Base-by-base conservation (phyloP, 2,113 vertebrate genomes). In the Lota lota region DNA sequence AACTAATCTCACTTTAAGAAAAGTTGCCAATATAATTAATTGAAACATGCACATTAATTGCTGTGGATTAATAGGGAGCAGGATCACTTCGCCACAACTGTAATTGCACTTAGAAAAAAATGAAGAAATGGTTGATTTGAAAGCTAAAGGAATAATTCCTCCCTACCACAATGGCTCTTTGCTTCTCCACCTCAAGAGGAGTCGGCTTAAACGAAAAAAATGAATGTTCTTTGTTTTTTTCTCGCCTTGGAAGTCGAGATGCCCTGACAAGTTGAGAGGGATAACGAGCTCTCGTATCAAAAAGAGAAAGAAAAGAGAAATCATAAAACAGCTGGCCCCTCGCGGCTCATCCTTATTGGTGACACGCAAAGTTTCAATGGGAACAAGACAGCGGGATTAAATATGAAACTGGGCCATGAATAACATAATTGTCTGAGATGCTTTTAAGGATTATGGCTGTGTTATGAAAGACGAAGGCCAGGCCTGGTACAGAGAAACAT, bases 1-100 rank as follows among this genome's bases (percentile, higher is more conserved):
- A 77, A 86, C 88, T 85, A 88, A 90, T 90, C 87, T 88, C 83
- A 87, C 83, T 81, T 85, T 75, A 81, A 85, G 84, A 84, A 87
- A 10, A 85, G 78, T 80, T 85, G 79, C 82, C 85, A 85, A 80
- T 80, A 81, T 66, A 72, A 83, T 88, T 79, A 74, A 81, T 68
- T 69, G 74, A 80, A 64, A 65, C 71, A 79, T 62, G 61, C 68
- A 64, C 74, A 80, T 86, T 88, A 84, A 89, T 89, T 86, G 80
- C 76, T 65, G 60, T 71, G 80, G 78, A 88, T 90, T 90, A 87
- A 89, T 81, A 79, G 53, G 63, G 60, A 47, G 40, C 40, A 2
- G 74, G 69, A 74, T 81, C 75, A 81, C 80, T 89, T 84, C 83
- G 67, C 79, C 61, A 47, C 67, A 63, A 67, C 67, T 85, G 73